Evolutionary conservation across 2,888 invertebrate genomes (phyloP), one percentile per base, ranked within the genome.

Genomic region (Patella caerulea): DNA sequence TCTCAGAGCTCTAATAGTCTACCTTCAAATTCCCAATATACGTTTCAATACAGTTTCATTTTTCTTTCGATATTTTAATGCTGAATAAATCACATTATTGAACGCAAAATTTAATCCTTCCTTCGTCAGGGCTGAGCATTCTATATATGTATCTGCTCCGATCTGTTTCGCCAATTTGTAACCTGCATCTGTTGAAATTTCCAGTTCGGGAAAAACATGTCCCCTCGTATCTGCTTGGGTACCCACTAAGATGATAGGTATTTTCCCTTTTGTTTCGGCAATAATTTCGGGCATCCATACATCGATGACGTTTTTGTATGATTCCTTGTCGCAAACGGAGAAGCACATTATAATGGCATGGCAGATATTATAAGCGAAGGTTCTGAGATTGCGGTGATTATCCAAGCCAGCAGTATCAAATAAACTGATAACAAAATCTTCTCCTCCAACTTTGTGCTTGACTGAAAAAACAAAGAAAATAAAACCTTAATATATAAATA

Each of bases 381-480:
- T 24, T 65, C 65, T 9, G 65, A 65, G 65, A 24, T 65, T 65
- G 11, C 65, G 9, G 14, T 65, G 65, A 65, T 65, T 19, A 24
- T 65, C 83, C 83, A 84, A 83, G 81, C 88, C 88, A 17, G 88
- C 87, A n/a, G 86, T 85, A 76, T 88, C 88, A 72, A 86, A 86
- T 52, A 88, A 86, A 73, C 85, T 85, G 79, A 88, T 83, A 3
- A 84, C 82, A 77, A 86, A 88, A 69, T 86, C 86, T 71, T 86
- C 86, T 7, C 87, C 87, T 24, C 84, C 85, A 0, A 86, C 84
- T 54, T 81, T 81, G 29, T 85, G 55, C n/a, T 82, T 82, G 24
- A 85, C 87, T 84, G 82, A 71, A 80, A 80, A 83, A 72, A 45
- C 9, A 45, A 45, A 77, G 55, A 72, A 76, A 79, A 15, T 52